Evolutionary conservation across 2,797 vertebrate species (phyloP), one percentile per base, ranked within the genome.

Genomic region (Heterohyrax brucei): DNA sequence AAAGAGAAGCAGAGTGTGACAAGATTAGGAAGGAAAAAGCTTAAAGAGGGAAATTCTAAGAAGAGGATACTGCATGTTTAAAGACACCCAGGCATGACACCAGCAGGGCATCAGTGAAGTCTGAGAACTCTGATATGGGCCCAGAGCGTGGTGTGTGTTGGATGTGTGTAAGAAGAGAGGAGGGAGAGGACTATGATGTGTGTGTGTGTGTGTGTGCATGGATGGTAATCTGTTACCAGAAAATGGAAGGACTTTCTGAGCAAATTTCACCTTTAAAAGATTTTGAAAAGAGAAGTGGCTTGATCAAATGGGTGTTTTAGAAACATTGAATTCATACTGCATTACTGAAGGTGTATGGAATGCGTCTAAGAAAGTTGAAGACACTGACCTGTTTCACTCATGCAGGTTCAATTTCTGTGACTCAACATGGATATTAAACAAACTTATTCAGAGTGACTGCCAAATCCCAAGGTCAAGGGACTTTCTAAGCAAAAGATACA

Each of bases 401-500:
- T 14, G 4, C 2, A 24, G 21, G n/a, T 64, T 95, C 39, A 53
- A 50, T n/a, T 82, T 92, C 62, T 70, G 7, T 1, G 22, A 44
- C 24, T 76, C 44, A 73, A 0, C 59, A 21, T 50, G 44, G 19
- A 28, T 68, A 33, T 77, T 66, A 68, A 64, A 80, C 21, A 80
- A 79, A 85, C 0, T 39, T 95, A 91, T 81, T 85, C 75, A 68
- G 0, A 66, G 46, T 50, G 50, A 70, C 46, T 89, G 77, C 76
- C 92, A 96, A 78, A 19, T 33, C 12, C 70, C 77, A 78, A 90
- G 80, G 70, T 91, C 84, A 85, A 82, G 24, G 39, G 22, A 64
- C n/a, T 93, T 93, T 68, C 78, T 93, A 48, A 86, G 81, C 77
- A 82, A 33, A 87, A 95, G 64, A 59, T 56, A 4, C 84, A 83